Conservation (phyloP, 2,888 invertebrate genomes). For the Heteromyza rotundicornis region DNA sequence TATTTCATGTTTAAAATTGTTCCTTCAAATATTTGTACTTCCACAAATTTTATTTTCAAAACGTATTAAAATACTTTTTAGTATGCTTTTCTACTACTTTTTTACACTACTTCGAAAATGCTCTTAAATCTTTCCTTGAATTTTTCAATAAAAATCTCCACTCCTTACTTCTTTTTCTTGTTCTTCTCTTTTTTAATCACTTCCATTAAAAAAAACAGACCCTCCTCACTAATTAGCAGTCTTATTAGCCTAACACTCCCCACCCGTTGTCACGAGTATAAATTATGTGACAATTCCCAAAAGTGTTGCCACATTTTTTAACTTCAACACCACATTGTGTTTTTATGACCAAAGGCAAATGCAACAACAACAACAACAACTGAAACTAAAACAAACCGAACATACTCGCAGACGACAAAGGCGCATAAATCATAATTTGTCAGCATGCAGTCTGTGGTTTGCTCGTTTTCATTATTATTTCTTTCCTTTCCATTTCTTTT, state of each 20-base stretch:
- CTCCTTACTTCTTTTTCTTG: no score
- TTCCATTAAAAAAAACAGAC: not conserved
- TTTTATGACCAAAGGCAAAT: not conserved
- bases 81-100: no score
- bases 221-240: not conserved
- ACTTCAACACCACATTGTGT: not conserved
- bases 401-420: constrained; percentile 14
- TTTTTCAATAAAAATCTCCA: no score
- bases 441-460: constrained; percentile 35
- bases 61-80: no score
- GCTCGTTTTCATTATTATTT: constrained; percentile 9
- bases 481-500: not conserved
- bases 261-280: constrained; percentile 12
- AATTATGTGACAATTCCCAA: constrained; percentile 22
- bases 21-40: no score
- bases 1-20: no score
- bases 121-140: no score
- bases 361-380: not conserved
- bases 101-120: no score
- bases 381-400: no score
- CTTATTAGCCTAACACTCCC: not conserved
- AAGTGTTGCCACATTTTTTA: constrained; percentile 15
- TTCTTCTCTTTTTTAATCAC: no score
- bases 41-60: no score
- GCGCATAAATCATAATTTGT: constrained; percentile 42